Base-by-base conservation (phyloP, 2,113 vertebrate species). In the Struthidea cinerea region DNA sequence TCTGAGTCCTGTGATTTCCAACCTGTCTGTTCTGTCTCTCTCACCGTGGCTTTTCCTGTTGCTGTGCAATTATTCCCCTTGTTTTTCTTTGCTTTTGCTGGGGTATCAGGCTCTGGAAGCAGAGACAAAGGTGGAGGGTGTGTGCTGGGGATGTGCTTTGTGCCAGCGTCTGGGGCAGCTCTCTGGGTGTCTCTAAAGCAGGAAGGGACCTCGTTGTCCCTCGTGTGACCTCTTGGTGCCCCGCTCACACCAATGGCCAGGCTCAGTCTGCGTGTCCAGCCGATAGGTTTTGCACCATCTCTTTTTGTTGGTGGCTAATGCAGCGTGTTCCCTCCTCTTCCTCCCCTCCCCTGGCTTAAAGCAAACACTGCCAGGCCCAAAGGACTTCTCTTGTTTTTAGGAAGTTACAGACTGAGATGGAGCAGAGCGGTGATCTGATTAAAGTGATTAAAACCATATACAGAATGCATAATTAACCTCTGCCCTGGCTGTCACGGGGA, bases 391-490 rank as follows among this genome's bases (percentile, higher is more conserved):
- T 79, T 84, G 84, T 97, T 94, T 96, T 94, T 80, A 59, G 86
- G 76, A 97, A 97, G 95, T 97, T 97, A 83, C 17, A 88, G 96
- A 71, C 77, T 50, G 92, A 94, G 89, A 90, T 84, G 76, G 71
- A 88, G 91, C 35, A 41, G 91, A 95, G 86, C 3, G 0, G 84
- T 11, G 61, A 95, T 97, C 91, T 98, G 97, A 98, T 98, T 97
- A 97, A 97, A 94, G 96, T 98, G 98, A 98, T 98, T 98, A 98
- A 97, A 98, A 87, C 96, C 94, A 89, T 94, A 90, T 93, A 96
- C 96, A 96, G 96, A 93, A 80, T 94, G 96, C 97, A 95, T 98
- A 97, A 98, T 98, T 98, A 98, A 97, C 98, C 98, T 98, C 92
- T 97, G 98, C 32, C 27, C 76, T 19, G 88, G 91, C 98, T 97